Evolutionary conservation across 2,113 vertebrate genomes (phyloP).

Genomic region (Vicugna pacos): DNA sequence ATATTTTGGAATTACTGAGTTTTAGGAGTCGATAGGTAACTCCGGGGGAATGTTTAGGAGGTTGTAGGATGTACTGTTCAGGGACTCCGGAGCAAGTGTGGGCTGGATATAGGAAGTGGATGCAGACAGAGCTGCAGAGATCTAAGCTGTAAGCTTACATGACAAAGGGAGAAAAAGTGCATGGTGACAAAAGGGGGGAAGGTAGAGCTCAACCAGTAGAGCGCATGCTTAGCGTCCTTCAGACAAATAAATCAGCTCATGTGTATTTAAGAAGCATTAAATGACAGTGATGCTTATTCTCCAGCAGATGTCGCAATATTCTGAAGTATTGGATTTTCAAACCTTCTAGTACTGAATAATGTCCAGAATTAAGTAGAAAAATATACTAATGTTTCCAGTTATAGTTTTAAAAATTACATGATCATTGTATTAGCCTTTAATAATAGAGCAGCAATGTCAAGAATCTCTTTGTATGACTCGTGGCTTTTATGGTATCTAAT

Average conservation of each 20-base stretch:
- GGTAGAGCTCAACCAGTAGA: neutral
- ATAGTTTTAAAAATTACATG: neutral
- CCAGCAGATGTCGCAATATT: neutral
- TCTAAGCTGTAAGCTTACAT: neutral
- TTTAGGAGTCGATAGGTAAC: neutral
- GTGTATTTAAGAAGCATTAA: neutral
- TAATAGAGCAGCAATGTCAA: neutral
- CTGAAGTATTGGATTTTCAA: neutral
- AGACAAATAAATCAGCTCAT: neutral
- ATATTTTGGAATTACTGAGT: neutral
- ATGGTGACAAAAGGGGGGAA: neutral
- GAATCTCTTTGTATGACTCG: neutral
- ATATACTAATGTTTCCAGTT: neutral
- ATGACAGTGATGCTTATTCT: neutral
- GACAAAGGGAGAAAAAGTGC: neutral
- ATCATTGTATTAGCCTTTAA: neutral
- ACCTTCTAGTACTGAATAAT: neutral
- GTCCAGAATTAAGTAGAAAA: neutral
- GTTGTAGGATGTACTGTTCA: neutral
- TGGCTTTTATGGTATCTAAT: neutral
- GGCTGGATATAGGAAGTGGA: neutral
- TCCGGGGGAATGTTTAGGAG: neutral
- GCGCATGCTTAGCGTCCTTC: neutral
- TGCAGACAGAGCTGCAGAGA: neutral
- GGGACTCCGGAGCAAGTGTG: neutral